These are phyloP conservation scores for Eurystomus gularis DNA, from an alignment of 2,113 vertebrate species.

Conservation along the genomic window DNA sequence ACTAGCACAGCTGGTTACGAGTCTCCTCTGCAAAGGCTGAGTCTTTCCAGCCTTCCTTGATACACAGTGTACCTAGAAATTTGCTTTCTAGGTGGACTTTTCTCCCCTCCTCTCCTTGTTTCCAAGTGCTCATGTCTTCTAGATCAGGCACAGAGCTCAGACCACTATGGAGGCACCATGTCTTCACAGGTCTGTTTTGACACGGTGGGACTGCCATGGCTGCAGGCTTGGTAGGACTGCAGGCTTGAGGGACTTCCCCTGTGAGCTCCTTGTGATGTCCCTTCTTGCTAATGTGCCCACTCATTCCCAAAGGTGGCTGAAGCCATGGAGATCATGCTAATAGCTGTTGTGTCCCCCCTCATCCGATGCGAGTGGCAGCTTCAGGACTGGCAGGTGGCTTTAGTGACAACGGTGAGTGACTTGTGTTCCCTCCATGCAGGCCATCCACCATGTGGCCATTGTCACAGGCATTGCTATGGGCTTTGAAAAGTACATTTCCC, in stretches of 20 bases:
- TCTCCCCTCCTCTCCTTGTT: neutral
- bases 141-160: neutral
- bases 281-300: accelerated
- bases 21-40: neutral
- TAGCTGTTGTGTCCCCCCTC: conserved; percentile 90
- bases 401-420: conserved; percentile 91
- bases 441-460: neutral
- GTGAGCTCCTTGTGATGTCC: neutral
- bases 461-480: accelerated
- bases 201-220: neutral
- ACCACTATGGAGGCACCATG: neutral
- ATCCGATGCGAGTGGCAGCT: conserved; percentile 92
- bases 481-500: neutral
- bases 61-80: neutral
- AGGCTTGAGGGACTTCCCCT: neutral
- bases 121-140: neutral
- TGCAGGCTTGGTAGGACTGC: neutral
- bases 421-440: neutral
- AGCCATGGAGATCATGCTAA: conserved; percentile 97
- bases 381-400: conserved; percentile 91
- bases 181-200: neutral
- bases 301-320: conserved; percentile 81
- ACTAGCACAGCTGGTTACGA: neutral
- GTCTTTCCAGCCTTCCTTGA: neutral
- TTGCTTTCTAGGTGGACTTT: neutral